Evolutionary conservation across 2,888 invertebrate species (phyloP).

Genomic region (Cinara cedri): DNA sequence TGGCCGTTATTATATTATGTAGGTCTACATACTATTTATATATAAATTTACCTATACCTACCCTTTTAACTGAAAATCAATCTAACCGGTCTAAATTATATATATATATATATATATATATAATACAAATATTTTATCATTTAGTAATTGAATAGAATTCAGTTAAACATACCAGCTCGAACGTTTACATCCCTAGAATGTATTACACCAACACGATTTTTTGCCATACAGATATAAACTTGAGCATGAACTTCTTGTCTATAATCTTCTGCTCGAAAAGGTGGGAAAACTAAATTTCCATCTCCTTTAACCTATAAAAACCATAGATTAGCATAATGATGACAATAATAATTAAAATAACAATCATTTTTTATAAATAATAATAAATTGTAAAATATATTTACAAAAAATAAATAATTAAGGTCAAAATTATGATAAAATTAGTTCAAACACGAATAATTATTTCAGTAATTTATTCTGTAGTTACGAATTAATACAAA

Average conservation of each 20-base stretch:
- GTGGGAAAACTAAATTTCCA: slow-evolving; percentile 91
- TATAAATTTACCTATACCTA: no score
- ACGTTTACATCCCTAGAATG: slow-evolving; percentile 92
- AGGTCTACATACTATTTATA: no score
- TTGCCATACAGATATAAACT: slow-evolving; percentile 89
- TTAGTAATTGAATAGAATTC: neutral
- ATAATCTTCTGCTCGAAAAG: slow-evolving; percentile 92
- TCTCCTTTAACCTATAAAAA: slow-evolving; percentile 77
- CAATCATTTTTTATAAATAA: neutral
- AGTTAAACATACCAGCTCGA: slow-evolving; percentile 82
- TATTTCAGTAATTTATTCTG: no score
- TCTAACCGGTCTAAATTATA: no score
- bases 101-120: neutral
- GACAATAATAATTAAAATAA: no score
- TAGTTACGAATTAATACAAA: no score
- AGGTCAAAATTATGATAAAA: no score
- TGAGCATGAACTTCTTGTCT: slow-evolving; percentile 93
- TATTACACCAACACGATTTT: slow-evolving; percentile 87
- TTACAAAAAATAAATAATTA: no score
- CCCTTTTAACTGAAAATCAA: no score
- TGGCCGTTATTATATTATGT: no score
- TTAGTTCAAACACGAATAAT: no score
- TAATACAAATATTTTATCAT: neutral
- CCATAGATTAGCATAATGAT: slow-evolving; percentile 1
- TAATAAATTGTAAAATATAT: no score